These are phyloP conservation scores for Tragelaphus scriptus DNA, from an alignment of 2,113 vertebrate species.

Conservation along the genomic window DNA sequence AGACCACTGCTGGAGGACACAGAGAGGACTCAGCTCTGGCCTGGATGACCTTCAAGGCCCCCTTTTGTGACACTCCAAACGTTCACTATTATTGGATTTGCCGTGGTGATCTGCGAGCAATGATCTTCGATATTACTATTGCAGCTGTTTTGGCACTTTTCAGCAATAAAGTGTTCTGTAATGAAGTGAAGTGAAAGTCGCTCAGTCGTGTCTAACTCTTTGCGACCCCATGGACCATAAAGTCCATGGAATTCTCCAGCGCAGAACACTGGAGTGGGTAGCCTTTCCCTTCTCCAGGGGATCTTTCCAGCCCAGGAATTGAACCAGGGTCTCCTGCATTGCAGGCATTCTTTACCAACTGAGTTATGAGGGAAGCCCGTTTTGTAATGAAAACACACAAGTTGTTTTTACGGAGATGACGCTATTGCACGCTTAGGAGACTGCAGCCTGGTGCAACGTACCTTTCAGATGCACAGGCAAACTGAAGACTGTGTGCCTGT, in stretches of 20 bases:
- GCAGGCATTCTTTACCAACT: not conserved
- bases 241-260: not conserved
- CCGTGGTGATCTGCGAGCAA: not conserved
- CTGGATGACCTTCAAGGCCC: not conserved
- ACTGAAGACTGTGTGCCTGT: not conserved
- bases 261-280: not conserved
- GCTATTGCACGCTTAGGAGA: not conserved
- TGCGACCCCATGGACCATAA: not conserved
- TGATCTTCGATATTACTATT: too few species aligned
- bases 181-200: not conserved
- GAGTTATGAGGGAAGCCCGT: not conserved
- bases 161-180: not conserved
- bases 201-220: not conserved
- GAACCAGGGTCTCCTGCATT: not conserved
- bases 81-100: too few species aligned
- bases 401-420: accelerated
- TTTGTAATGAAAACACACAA: not conserved
- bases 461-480: accelerated
- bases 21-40: not conserved
- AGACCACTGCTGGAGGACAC: not conserved
- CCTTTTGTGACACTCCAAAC: not conserved
- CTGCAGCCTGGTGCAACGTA: accelerated
- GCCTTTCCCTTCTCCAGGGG: not conserved
- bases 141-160: not conserved
- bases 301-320: not conserved